A percentile compares a stretch with the other conserved stretches of the same genome.
phyloP scores from a whole-genome alignment of 2,113 vertebrate genomes.

The Orcinus orca region DNA sequence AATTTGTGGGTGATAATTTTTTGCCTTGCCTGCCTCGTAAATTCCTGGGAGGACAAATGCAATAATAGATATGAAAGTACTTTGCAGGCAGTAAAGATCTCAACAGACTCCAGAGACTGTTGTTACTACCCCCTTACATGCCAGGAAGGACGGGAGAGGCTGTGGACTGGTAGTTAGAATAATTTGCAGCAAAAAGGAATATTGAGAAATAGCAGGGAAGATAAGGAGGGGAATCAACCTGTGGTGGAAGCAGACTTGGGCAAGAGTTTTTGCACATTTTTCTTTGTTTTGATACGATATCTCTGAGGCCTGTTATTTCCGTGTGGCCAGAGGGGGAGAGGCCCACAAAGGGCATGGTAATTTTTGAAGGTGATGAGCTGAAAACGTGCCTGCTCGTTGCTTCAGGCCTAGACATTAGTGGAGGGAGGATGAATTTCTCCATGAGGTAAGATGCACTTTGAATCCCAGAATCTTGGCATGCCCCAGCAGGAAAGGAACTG shows the following conservation, averaged over 20 bases:
- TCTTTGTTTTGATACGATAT: constrained; percentile 61
- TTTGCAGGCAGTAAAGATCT: background rate
- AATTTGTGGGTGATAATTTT: background rate
- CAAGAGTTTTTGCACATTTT: constrained; percentile 19
- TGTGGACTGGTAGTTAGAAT: background rate
- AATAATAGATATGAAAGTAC: background rate
- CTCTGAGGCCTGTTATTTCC: constrained; percentile 35
- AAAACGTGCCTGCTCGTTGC: constrained; percentile 51
- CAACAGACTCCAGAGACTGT: background rate
- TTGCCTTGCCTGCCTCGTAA: background rate
- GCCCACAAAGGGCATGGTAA: constrained; percentile 43
- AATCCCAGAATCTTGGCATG: constrained; percentile 13
- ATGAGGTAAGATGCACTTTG: background rate
- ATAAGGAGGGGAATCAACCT: background rate
- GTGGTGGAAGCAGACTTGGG: background rate
- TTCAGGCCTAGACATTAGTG: constrained; percentile 41
- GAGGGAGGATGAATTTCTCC: constrained; percentile 55
- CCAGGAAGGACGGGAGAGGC: background rate
- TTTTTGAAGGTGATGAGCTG: constrained; percentile 61
- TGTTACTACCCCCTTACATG: background rate
- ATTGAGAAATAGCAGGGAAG: background rate
- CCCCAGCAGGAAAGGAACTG: background rate
- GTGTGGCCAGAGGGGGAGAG: background rate
- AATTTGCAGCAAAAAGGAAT: background rate
- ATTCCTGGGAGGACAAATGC: background rate